A percentile compares a stretch with the other conserved stretches of the same genome.
phyloP scores from a whole-genome alignment of 2,797 vertebrate genomes.

The Chaetodon trifasciatus region DNA sequence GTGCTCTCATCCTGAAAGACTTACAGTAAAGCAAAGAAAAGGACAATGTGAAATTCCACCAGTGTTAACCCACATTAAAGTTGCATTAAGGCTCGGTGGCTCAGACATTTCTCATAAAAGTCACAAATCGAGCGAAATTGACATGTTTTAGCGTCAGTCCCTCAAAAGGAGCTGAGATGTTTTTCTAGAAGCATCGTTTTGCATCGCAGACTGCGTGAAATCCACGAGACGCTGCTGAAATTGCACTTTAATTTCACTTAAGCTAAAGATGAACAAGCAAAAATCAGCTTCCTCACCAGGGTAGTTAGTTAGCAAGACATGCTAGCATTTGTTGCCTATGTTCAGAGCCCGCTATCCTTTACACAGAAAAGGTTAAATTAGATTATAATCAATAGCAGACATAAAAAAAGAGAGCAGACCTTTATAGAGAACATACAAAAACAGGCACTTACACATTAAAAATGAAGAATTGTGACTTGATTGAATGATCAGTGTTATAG shows the following conservation, averaged over 20 bases:
- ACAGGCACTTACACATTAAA: neutral
- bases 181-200: neutral
- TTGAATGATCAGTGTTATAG: constrained; percentile 4
- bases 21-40: constrained; percentile 4
- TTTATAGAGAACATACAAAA: neutral
- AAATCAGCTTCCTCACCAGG: neutral
- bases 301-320: neutral
- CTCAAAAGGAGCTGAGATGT: neutral
- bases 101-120: neutral
- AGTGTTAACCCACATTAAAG: constrained; percentile 21
- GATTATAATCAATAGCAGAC: neutral
- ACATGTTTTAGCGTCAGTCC: neutral
- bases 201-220: neutral
- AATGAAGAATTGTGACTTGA: constrained; percentile 3
- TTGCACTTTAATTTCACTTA: neutral
- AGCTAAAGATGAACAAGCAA: neutral
- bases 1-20: constrained; percentile 39
- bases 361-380: too few species aligned
- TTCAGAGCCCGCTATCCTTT: neutral
- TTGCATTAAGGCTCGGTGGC: neutral
- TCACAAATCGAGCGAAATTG: neutral
- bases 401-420: neutral
- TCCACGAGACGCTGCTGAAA: neutral
- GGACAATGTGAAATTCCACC: neutral
- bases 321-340: neutral